phyloP scores from a whole-genome alignment of 1,140 invertebrate species.

The Cydia splendana region DNA sequence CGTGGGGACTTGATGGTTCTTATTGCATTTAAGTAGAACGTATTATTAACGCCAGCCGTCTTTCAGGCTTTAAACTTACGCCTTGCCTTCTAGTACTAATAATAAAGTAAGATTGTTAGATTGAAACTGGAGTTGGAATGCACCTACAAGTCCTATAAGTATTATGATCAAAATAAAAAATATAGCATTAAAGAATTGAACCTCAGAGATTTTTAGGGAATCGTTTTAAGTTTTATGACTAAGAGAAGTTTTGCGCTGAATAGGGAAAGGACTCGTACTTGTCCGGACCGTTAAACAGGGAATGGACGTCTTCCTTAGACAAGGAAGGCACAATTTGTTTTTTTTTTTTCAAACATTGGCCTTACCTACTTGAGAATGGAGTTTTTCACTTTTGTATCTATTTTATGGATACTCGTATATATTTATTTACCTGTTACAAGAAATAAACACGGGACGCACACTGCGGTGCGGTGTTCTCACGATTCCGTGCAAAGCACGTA shows the following conservation, averaged over 20 bases:
- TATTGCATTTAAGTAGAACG: conserved; percentile 3
- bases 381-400: too few relatives aligned
- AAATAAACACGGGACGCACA: too few relatives aligned
- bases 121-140: background rate
- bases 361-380: too few relatives aligned
- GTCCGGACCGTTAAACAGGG: background rate
- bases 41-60: background rate
- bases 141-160: too few relatives aligned
- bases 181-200: too few relatives aligned
- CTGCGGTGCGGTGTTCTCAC: too few relatives aligned
- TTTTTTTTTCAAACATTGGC: too few relatives aligned
- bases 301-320: background rate
- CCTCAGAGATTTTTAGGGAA: background rate
- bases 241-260: background rate
- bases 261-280: background rate
- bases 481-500: too few relatives aligned
- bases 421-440: too few relatives aligned
- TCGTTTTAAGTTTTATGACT: background rate
- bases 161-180: too few relatives aligned
- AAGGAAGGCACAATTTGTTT: background rate
- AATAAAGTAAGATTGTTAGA: background rate
- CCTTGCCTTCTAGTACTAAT: background rate
- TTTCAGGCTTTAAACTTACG: background rate
- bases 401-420: too few relatives aligned
- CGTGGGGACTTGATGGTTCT: background rate